Conservation (phyloP, 2,797 vertebrate species). For the Meda fulgida region DNA sequence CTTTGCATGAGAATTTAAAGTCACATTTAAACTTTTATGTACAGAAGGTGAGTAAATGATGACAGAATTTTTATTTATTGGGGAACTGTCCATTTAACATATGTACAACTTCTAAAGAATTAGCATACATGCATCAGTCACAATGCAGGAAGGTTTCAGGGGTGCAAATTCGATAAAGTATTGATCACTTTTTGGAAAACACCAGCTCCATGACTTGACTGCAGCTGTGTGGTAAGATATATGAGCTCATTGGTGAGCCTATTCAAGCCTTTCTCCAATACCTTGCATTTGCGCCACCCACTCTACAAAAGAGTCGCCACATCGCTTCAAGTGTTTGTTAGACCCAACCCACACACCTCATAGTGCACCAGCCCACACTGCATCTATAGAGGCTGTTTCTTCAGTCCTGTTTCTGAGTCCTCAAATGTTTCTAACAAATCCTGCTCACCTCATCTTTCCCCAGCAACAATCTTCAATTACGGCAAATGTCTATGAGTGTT, state of each 20-base stretch:
- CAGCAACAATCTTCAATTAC: slow-evolving; percentile 42
- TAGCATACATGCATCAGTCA: background rate
- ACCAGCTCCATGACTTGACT: slow-evolving; percentile 1
- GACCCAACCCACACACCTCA: slow-evolving; percentile 41
- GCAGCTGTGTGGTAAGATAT: slow-evolving; percentile 37
- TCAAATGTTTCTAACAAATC: slow-evolving; percentile 30
- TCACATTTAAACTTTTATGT: background rate
- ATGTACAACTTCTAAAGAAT: background rate
- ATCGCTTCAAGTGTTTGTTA: slow-evolving; percentile 25
- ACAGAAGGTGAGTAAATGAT: background rate
- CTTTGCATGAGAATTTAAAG: background rate
- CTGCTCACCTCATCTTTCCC: slow-evolving; percentile 33
- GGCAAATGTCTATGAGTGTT: slow-evolving; percentile 22
- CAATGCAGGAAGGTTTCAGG: background rate
- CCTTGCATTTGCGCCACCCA: slow-evolving; percentile 31
- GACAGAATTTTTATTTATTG: background rate
- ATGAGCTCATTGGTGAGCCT: slow-evolving; percentile 22
- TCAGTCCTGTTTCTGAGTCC: background rate
- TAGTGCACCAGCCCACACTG: slow-evolving; percentile 36
- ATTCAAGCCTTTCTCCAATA: slow-evolving; percentile 35
- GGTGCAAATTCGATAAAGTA: background rate
- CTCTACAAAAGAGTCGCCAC: slow-evolving; percentile 34
- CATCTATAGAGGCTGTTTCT: slow-evolving; percentile 23
- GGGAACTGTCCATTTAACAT: no score
- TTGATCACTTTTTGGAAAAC: slow-evolving; percentile 7